Evolutionary conservation across 2,113 vertebrate species (phyloP).

Genomic region (Parus major): DNA sequence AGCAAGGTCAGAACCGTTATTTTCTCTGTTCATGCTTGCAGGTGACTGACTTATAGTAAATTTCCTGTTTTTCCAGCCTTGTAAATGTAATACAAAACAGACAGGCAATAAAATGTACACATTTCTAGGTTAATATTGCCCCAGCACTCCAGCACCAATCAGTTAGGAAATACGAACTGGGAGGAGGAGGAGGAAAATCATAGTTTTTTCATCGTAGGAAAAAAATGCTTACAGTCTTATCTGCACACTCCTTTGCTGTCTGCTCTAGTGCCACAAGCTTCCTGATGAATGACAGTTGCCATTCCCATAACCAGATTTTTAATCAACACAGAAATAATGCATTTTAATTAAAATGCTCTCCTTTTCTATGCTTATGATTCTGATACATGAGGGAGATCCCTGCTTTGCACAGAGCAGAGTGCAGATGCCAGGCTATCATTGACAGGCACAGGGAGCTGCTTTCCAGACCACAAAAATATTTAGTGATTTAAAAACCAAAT

Average conservation of each 20-base stretch:
- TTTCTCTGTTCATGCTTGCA: background rate
- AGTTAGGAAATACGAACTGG: background rate
- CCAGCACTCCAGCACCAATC: background rate
- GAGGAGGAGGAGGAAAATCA: background rate
- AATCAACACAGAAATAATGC: slow-evolving; percentile 16
- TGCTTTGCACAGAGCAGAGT: rapidly evolving
- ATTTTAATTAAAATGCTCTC: slow-evolving; percentile 36
- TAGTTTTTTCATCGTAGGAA: background rate
- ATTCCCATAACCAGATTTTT: background rate
- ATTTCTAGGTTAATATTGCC: background rate
- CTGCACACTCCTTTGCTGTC: background rate
- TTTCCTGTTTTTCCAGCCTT: slow-evolving; percentile 39
- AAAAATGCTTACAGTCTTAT: background rate
- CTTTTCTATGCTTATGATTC: background rate
- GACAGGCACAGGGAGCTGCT: background rate
- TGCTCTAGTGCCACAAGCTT: background rate
- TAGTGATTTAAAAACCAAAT: background rate
- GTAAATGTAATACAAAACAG: slow-evolving; percentile 24
- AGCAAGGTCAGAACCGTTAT: slow-evolving; percentile 1
- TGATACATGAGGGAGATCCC: background rate
- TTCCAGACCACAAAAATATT: background rate
- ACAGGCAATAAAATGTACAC: background rate
- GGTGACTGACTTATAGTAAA: background rate
- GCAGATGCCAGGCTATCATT: background rate
- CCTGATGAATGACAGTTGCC: background rate